Percentiles rank a stretch among this genome's conserved stretches.
These are phyloP conservation scores for Apantesis nais DNA, from an alignment of 2,888 invertebrate species.

Conservation along the genomic window DNA sequence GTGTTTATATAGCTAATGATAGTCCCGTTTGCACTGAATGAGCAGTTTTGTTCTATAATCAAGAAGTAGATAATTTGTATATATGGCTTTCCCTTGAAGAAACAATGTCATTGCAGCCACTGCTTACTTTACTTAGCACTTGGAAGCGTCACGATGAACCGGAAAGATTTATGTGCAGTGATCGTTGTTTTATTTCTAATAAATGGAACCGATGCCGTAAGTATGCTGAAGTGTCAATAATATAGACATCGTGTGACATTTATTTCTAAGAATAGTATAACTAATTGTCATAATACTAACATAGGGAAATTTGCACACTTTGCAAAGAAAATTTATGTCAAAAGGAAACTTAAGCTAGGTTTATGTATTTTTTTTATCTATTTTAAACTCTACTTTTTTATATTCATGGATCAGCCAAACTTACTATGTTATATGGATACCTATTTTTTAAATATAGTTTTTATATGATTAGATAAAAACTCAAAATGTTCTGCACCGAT, in stretches of 20 bases:
- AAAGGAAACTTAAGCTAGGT: neutral
- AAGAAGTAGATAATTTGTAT: conserved; percentile 23
- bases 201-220: conserved; percentile 61
- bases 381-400: neutral
- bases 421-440: neutral
- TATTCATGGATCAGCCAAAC: neutral
- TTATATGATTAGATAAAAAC: too few relatives aligned
- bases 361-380: neutral
- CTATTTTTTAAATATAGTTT: neutral
- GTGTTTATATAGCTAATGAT: conserved; percentile 35
- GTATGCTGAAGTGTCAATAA: conserved; percentile 40
- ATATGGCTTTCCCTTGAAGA: conserved; percentile 33
- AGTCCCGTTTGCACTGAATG: conserved; percentile 21
- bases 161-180: conserved; percentile 46
- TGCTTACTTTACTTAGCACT: conserved; percentile 18
- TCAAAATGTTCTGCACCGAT: too few relatives aligned
- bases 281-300: neutral
- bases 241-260: neutral
- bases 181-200: conserved; percentile 51
- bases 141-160: conserved; percentile 46
- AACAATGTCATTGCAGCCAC: conserved; percentile 30
- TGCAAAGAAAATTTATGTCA: neutral
- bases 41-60: conserved; percentile 29
- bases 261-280: neutral
- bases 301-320: too few relatives aligned